Evolutionary conservation across 2,113 vertebrate genomes (phyloP), one percentile per base, ranked within the genome.

Genomic region (Gadus macrocephalus): DNA sequence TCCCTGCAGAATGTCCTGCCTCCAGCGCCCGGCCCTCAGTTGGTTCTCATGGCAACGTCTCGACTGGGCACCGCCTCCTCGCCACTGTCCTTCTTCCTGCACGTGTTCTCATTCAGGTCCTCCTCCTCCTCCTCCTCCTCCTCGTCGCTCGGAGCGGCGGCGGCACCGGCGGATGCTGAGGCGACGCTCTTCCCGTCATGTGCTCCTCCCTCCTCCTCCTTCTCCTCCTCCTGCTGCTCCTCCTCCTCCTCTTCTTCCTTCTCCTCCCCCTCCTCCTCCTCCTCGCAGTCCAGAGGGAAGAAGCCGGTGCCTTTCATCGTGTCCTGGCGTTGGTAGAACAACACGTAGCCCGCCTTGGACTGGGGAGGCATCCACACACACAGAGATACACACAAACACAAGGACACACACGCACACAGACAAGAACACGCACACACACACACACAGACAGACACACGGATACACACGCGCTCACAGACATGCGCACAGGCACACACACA

Each of bases 311-410:
- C 96, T 82, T 94, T 96, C 79, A 98, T 92, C 0, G 96, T 98
- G 87, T 98, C 94, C 81, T 94, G 92, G 20, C 97, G 95, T 92
- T 98, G 96, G 88, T 98, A 99, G 92, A 99, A 99, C 62, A 99
- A 92, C 72, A 99, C 97, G 25, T 98, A 99, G 0, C 95, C 96
- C 42, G 97, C 97, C 93, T 99, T 99, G 86, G 97, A 98, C 97
- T 99, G 87, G 42, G 63, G 64, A 80, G 76, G 87, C 63, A 69
- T 6, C 19, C 56, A 58, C 19, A 53, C 15, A 55, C 8, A 63
- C 58, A 63, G 8, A 67, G n/a, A n/a, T n/a, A n/a, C 20, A 78
- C 9, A 73, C 14, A 61, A 53, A 20, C 62, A 68, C 67, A 59
- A 15, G 22, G 19, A 61, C 59, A 20, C 62, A 70, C 22, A 70